These are phyloP conservation scores for Atherinosoma microstoma DNA, from an alignment of 2,797 vertebrate genomes.

Conservation along the genomic window DNA sequence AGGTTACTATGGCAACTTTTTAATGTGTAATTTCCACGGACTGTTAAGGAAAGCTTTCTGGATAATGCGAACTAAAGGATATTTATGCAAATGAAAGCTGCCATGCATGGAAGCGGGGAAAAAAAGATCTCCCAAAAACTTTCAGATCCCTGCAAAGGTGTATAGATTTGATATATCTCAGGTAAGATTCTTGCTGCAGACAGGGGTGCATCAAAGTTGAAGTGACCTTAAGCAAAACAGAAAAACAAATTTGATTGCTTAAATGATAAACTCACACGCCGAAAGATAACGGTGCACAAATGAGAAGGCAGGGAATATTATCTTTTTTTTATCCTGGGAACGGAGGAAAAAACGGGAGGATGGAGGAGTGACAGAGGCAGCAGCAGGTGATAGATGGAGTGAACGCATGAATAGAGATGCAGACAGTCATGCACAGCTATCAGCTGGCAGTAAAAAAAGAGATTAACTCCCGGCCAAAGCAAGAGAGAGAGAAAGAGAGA, in stretches of 20 bases:
- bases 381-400: constrained; percentile 76
- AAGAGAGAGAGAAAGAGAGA: constrained; percentile 40
- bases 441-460: constrained; percentile 73
- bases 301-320: constrained; percentile 20
- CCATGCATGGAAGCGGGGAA: constrained; percentile 2
- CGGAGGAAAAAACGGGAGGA: constrained; percentile 21
- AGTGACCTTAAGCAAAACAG: constrained; percentile 37
- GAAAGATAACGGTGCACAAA: constrained; percentile 23
- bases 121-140: neutral
- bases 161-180: neutral
- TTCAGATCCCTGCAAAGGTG: constrained; percentile 6
- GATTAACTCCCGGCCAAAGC: constrained; percentile 67
- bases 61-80: constrained; percentile 64
- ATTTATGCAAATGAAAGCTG: constrained; percentile 68
- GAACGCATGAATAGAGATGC: constrained; percentile 74
- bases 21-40: constrained; percentile 59
- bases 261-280: constrained; percentile 8
- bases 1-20: constrained; percentile 67
- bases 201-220: neutral
- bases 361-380: constrained; percentile 57
- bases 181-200: constrained; percentile 29
- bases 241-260: neutral
- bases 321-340: constrained; percentile 39
- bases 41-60: constrained; percentile 66
- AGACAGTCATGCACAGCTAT: constrained; percentile 76